phyloP scores from a whole-genome alignment of 2,888 invertebrate species.

The Drosophila macrothrix region DNA sequence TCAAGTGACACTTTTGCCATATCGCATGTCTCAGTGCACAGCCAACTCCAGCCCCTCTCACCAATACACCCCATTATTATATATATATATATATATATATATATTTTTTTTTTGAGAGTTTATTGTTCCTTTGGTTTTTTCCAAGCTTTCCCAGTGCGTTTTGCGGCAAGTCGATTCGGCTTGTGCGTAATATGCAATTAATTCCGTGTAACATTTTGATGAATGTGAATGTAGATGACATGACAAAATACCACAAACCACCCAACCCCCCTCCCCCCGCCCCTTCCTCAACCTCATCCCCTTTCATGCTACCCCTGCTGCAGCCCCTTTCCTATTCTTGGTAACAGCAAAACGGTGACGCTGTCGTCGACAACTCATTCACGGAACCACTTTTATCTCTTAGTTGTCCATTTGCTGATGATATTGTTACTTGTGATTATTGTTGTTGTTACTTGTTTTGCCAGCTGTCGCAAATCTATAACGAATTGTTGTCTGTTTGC shows the following conservation, averaged over 20 bases:
- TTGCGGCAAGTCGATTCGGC: slow-evolving; percentile 39
- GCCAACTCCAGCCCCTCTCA: slow-evolving; percentile 1
- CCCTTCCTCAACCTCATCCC: no score
- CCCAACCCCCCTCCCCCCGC: not conserved
- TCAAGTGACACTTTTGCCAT: slow-evolving; percentile 74
- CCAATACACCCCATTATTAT: not conserved
- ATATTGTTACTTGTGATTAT: slow-evolving; percentile 21
- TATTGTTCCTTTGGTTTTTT: slow-evolving; percentile 40
- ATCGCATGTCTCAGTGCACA: slow-evolving; percentile 71
- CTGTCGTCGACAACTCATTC: slow-evolving; percentile 23
- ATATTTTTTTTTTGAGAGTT: slow-evolving; percentile 16
- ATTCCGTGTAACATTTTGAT: slow-evolving; percentile 56
- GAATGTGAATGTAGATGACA: slow-evolving; percentile 48
- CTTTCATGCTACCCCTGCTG: not conserved
- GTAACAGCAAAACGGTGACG: slow-evolving; percentile 1
- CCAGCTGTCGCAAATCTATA: slow-evolving; percentile 48
- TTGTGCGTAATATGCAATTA: slow-evolving; percentile 76
- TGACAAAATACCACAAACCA: not conserved
- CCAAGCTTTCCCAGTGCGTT: slow-evolving; percentile 30
- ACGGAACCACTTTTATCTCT: slow-evolving; percentile 36
- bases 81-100: not conserved
- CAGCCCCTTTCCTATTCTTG: not conserved
- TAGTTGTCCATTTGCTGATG: slow-evolving; percentile 12
- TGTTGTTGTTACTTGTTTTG: slow-evolving; percentile 41
- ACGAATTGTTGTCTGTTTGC: slow-evolving; percentile 38